Base-by-base conservation (phyloP, 2,113 vertebrate species). In the Ammodytes dubius region DNA sequence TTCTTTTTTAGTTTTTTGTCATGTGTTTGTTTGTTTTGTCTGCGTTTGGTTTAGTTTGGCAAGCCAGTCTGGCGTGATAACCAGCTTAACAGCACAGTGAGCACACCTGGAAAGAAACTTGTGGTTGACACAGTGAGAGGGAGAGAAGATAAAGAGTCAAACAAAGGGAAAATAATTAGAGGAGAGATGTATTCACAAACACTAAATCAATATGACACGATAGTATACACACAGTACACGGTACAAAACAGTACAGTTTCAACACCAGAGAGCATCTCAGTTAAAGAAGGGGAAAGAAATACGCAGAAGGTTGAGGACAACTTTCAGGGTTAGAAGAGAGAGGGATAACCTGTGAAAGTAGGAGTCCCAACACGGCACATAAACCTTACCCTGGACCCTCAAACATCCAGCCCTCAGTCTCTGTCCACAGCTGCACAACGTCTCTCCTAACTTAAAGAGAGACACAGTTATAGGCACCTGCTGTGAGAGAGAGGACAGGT, bases 361-460 rank as follows among this genome's bases (percentile, higher is more conserved):
- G 96, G 92, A 96, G 94, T 95, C 96, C 97, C 96, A 94, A 95
- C 95, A 95, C 94, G 96, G 88, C 95, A 97, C 95, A 97, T 94
- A 95, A 97, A 91, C 96, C 98, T 99, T 99, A 99, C 98, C 98
- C 97, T 97, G 94, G 94, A 96, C 97, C 97, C 96, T 96, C 84
- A 94, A 86, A 94, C 84, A 96, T 92, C 93, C 94, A 86, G 89
- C 94, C 79, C 95, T 95, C 96, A 87, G 92, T 96, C 93, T 95
- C 94, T 92, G 86, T 83, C 53, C 95, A 79, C 79, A 85, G 92
- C 84, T 90, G 93, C 89, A 88, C 86, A 93, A 92, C 79, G 94
- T 95, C 96, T 95, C 96, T 96, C 96, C 96, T 96, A 97, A 96
- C 84, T 95, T 95, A 96, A 97, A 98, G 96, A 96, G 96, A 97